phyloP scores from a whole-genome alignment of 2,797 vertebrate species.

The Poecile montanus region DNA sequence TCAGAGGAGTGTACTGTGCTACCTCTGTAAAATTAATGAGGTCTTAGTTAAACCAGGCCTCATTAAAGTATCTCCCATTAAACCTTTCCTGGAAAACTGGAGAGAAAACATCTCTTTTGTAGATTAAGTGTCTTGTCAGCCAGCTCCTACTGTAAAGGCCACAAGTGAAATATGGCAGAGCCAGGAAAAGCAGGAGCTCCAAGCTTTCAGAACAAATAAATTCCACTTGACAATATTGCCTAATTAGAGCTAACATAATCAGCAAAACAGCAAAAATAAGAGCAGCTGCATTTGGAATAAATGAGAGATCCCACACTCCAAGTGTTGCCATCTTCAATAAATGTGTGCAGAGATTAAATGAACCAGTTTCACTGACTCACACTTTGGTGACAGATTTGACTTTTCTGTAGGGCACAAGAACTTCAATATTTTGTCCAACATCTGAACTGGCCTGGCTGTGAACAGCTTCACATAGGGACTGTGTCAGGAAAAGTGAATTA shows the following conservation, averaged over 20 bases:
- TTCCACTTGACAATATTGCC: not conserved
- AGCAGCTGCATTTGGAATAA: not conserved
- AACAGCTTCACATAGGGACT: not conserved
- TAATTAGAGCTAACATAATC: conserved; percentile 24
- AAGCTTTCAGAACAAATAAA: conserved; percentile 13
- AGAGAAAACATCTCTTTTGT: conserved; percentile 3
- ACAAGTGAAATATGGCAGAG: conserved; percentile 1
- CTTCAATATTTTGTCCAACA: not conserved
- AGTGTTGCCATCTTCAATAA: not conserved
- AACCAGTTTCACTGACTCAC: not conserved
- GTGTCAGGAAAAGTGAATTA: not conserved
- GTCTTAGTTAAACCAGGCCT: conserved; percentile 33
- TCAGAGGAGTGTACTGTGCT: not conserved
- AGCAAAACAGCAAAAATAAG: not conserved
- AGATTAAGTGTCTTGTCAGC: conserved; percentile 43
- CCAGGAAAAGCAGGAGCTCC: conserved; percentile 21
- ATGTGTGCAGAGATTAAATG: not conserved
- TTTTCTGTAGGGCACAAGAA: not conserved
- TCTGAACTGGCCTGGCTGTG: not conserved
- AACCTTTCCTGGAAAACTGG: conserved; percentile 37
- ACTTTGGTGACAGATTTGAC: not conserved
- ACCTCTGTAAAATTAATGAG: conserved; percentile 42
- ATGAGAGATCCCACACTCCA: not conserved
- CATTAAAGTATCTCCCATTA: conserved; percentile 45
- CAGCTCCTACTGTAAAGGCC: conserved; percentile 54